phyloP scores from a whole-genome alignment of 2,113 vertebrate species.

The Stercorarius parasiticus region DNA sequence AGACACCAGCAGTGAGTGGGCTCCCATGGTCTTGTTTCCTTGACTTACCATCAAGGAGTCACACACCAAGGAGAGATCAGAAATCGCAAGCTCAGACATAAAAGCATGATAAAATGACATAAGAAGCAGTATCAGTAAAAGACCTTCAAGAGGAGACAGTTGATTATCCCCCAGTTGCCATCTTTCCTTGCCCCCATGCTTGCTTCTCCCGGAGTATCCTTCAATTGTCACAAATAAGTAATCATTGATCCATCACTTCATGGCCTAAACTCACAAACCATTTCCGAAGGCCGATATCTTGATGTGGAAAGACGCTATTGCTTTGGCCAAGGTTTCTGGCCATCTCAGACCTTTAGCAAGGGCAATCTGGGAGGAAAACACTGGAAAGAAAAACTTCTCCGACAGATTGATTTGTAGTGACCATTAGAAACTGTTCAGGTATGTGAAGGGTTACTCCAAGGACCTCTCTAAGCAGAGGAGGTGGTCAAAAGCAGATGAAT shows the following conservation, averaged over 20 bases:
- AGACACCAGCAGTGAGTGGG: background rate
- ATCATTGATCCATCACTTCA: background rate
- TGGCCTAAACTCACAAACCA: background rate
- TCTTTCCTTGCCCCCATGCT: background rate
- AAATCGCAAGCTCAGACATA: fast-evolving
- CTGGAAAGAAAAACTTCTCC: background rate
- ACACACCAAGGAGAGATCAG: background rate
- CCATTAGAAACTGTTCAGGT: constrained; percentile 20
- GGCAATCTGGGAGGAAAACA: background rate
- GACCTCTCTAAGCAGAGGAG: background rate
- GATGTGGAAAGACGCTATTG: fast-evolving
- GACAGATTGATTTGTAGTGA: constrained; percentile 51
- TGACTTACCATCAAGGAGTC: background rate
- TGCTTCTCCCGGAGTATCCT: background rate
- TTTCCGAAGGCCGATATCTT: background rate
- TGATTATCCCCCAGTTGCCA: background rate
- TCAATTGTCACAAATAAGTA: background rate
- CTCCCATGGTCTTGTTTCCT: background rate
- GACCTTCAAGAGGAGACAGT: background rate
- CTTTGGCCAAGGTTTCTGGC: background rate
- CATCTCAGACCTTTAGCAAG: background rate
- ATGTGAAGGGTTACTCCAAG: constrained; percentile 6
- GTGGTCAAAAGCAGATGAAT: constrained; percentile 30
- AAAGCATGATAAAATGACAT: background rate
- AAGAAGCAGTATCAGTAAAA: background rate